Base-by-base conservation (phyloP, 1,140 invertebrate genomes). In the Nymphalis io region DNA sequence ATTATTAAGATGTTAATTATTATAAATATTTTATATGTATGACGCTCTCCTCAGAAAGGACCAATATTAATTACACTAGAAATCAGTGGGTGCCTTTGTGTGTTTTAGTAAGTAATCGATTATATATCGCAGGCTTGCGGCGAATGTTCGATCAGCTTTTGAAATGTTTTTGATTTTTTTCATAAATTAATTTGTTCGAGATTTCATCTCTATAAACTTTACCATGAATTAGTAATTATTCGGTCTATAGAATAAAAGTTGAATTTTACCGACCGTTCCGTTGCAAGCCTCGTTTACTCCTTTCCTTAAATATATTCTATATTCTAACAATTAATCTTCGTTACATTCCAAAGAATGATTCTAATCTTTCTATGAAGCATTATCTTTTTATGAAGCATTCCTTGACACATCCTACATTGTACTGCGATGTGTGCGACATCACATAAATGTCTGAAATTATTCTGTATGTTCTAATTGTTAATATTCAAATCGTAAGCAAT, bases 301-400 rank as follows among this genome's bases (percentile, higher is more conserved):
- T 21, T 11, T 21, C 11, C 23, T 11, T 1, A 55, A 55, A 20
- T 33, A 33, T 62, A 44, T 70, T 65, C 68, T 64, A 68, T 72
- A 58, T 70, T 58, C 57, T 61, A 76, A 69, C 69, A 72, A 71
- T 76, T 73, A 81, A 85, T 74, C 86, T 90, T 90, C 88, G 79
- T 82, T 80, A 90, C 87, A 90, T 90, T 90, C 88, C 88, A 90
- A 90, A 89, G 83, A 88, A 85, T 82, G 84, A 80, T 60, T 80
- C 79, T 80, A 75, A 67, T 79, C 77, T 75, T 79, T 78, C 74
- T 74, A 55, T 76, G 69, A 80, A 83, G 75, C 84, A 89, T 89
- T 89, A n/a, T 79, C 53, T 78, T 60, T 73, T 75, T 74, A 55
- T 76, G 69, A 80, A 83, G 75, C 84, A 89, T 89, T 89, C 87